Evolutionary conservation across 2,113 vertebrate species (phyloP).

Genomic region (Fregetta grallaria): DNA sequence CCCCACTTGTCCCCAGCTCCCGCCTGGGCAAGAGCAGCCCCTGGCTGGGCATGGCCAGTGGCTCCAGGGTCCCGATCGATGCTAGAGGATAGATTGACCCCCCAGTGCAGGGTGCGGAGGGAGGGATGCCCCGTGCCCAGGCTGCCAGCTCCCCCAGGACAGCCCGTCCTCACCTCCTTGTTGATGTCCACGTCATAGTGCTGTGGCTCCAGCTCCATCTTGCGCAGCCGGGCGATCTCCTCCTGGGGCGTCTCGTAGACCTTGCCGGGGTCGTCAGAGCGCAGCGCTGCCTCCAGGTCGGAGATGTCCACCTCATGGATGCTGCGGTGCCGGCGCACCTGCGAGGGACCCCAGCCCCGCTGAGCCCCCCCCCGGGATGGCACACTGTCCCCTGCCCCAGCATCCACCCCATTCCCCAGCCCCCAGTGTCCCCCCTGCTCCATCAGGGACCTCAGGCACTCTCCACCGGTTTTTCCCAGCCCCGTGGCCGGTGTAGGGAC

Average conservation of each 20-base stretch:
- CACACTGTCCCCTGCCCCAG: not conserved
- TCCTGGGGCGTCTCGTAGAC: constrained; percentile 88
- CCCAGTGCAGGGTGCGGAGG: rapidly evolving
- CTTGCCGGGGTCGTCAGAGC: constrained; percentile 71
- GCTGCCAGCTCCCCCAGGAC: not conserved
- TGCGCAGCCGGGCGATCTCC: constrained; percentile 91
- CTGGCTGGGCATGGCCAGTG: not conserved
- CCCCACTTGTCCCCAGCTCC: not conserved
- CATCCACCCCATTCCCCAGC: not conserved
- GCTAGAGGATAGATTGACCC: rapidly evolving
- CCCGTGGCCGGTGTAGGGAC: not conserved
- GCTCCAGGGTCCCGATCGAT: rapidly evolving
- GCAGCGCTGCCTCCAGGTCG: constrained; percentile 88
- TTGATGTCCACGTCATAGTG: constrained; percentile 81
- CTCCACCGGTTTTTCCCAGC: not conserved
- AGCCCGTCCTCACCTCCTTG: constrained; percentile 77
- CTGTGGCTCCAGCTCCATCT: constrained; percentile 84
- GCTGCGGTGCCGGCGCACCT: constrained; percentile 90
- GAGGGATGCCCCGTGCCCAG: not conserved
- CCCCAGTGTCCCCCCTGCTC: not conserved
- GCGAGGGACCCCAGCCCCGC: not conserved
- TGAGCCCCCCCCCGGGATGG: not conserved
- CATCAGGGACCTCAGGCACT: too few species aligned
- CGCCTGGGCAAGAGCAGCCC: rapidly evolving
- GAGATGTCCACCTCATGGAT: constrained; percentile 95